Evolutionary conservation across 2,888 invertebrate genomes (phyloP).

Genomic region (Sarcophaga rosellei): DNA sequence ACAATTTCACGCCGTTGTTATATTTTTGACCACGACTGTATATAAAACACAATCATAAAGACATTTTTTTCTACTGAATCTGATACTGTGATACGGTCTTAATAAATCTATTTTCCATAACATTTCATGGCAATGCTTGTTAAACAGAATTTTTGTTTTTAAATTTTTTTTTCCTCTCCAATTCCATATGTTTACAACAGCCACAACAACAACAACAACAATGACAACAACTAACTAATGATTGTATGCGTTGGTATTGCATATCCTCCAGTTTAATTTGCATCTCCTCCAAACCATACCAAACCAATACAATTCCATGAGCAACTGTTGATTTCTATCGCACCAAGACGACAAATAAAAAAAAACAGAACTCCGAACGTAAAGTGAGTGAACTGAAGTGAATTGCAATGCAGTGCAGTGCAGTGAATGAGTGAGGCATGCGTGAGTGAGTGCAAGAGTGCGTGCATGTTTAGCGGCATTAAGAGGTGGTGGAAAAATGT

Average conservation of each 20-base stretch:
- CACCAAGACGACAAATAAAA: neutral
- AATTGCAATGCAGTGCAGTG: no score
- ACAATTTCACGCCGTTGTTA: neutral
- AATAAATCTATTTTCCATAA: conserved; percentile 16
- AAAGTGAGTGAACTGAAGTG: neutral
- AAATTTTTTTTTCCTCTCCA: neutral
- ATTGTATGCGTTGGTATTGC: neutral
- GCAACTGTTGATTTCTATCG: neutral
- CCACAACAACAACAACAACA: no score
- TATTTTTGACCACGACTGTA: neutral
- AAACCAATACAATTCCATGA: no score
- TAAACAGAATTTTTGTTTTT: neutral
- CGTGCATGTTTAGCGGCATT: neutral
- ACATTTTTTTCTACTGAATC: conserved; percentile 18
- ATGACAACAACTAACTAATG: neutral
- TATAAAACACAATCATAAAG: neutral
- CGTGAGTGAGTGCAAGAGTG: conserved; percentile 63
- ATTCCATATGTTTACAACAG: no score
- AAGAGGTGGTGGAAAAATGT: conserved; percentile 58
- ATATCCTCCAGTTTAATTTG: conserved; percentile 38
- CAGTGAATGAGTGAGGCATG: conserved; percentile 21
- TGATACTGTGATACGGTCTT: conserved; percentile 41
- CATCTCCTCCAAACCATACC: conserved; percentile 37
- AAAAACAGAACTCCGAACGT: neutral
- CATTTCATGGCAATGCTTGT: conserved; percentile 8